A percentile compares a stretch with the other conserved stretches of the same genome.
These are phyloP conservation scores for Microplitis mediator DNA, from an alignment of 1,140 invertebrate species.

Conservation along the genomic window DNA sequence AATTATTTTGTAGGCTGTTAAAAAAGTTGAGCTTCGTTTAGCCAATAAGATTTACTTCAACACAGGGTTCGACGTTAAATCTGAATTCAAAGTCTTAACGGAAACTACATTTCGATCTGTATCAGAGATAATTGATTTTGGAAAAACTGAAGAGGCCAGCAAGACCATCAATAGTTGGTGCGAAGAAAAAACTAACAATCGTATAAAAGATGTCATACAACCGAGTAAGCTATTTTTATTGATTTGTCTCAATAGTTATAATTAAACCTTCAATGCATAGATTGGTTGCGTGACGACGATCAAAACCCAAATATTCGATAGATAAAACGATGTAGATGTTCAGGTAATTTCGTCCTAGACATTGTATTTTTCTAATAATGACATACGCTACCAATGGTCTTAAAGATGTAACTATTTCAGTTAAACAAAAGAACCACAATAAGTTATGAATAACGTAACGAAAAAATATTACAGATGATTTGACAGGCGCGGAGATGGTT, in stretches of 20 bases:
- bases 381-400: no score
- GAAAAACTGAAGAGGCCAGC: slow-evolving; percentile 50
- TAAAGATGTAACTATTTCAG: no score
- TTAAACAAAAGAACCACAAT: no score
- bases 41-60: slow-evolving; percentile 47
- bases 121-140: slow-evolving; percentile 66
- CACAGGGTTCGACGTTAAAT: slow-evolving; percentile 49
- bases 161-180: slow-evolving; percentile 75
- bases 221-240: slow-evolving; percentile 39
- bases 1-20: slow-evolving; percentile 22
- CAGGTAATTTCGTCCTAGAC: no score
- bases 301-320: no score
- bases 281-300: no score
- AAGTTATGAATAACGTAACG: background rate
- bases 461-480: background rate
- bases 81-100: slow-evolving; percentile 20
- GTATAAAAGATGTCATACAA: slow-evolving; percentile 72
- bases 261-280: background rate
- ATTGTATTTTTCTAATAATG: no score
- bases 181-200: slow-evolving; percentile 72
- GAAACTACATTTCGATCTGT: slow-evolving; percentile 60
- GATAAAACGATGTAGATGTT: no score
- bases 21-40: slow-evolving; percentile 35
- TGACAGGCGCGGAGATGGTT: slow-evolving; percentile 60
- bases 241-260: background rate